A percentile compares a stretch with the other conserved stretches of the same genome.
Conservation (phyloP, 2,888 invertebrate genomes). For the Spicauda simplicius region DNA sequence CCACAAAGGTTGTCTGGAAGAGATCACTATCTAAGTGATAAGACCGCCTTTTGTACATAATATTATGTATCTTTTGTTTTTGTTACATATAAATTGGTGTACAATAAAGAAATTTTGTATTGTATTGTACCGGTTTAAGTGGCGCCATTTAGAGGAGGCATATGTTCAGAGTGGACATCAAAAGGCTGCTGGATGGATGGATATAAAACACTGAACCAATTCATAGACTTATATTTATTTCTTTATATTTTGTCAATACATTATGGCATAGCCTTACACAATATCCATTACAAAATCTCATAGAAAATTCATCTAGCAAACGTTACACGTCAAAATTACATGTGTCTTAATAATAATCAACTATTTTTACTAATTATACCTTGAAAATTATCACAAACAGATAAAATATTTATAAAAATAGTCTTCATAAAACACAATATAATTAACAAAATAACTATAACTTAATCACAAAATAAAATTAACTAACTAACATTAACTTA, state of each 20-base stretch:
- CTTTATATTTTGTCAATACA: slow-evolving; percentile 48
- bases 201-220: too few species aligned
- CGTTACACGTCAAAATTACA: slow-evolving; percentile 18
- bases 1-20: too few species aligned
- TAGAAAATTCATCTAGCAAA: slow-evolving; percentile 49
- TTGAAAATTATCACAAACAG: slow-evolving; percentile 1
- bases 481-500: slow-evolving; percentile 9
- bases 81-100: too few species aligned
- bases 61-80: too few species aligned
- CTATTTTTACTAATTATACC: neutral
- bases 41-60: too few species aligned
- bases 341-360: neutral
- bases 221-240: neutral
- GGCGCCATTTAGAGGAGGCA: too few species aligned
- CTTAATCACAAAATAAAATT: slow-evolving; percentile 23
- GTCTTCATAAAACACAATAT: slow-evolving; percentile 3
- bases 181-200: too few species aligned
- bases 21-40: too few species aligned
- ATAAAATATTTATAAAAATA: neutral
- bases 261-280: slow-evolving; percentile 43
- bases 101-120: too few species aligned
- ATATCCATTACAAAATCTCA: slow-evolving; percentile 52
- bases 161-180: too few species aligned
- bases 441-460: slow-evolving; percentile 10
- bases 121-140: too few species aligned